Percentiles rank a stretch among this genome's conserved stretches.
phyloP scores from a whole-genome alignment of 2,797 vertebrate genomes.

The Peromyscus eremicus region DNA sequence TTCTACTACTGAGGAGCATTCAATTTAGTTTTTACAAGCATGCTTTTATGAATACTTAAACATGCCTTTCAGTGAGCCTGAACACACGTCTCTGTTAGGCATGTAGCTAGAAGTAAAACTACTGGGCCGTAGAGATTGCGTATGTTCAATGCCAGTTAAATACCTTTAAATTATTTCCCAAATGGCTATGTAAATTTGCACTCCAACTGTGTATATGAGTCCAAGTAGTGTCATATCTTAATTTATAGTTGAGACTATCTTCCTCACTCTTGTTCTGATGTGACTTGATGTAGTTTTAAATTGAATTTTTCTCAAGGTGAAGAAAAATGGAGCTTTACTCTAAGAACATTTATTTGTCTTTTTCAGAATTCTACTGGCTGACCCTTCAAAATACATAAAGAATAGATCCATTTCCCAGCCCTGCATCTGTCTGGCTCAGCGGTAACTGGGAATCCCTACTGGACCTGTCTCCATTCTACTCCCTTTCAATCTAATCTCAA shows the following conservation, averaged over 20 bases:
- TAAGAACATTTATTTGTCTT: neutral
- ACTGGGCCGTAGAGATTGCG: neutral
- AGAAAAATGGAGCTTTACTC: neutral
- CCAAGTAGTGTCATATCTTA: neutral
- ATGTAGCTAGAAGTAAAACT: neutral
- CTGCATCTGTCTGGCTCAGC: neutral
- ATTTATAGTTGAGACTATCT: neutral
- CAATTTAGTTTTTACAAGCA: neutral
- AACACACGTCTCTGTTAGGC: neutral
- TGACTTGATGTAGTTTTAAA: neutral
- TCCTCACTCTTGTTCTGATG: neutral
- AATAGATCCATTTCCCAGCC: neutral
- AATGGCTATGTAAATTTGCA: neutral
- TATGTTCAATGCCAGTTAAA: neutral
- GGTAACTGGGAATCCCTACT: neutral
- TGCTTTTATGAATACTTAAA: neutral
- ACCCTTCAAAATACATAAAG: neutral
- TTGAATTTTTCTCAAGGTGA: slow-evolving; percentile 37
- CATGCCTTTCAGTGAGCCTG: neutral
- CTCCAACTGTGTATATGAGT: neutral
- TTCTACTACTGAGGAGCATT: neutral
- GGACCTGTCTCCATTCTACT: neutral
- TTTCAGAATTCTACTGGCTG: neutral
- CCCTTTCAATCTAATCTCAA: neutral
- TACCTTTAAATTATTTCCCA: neutral